Evolutionary conservation across 1,140 invertebrate genomes (phyloP).

Genomic region (Drosophila mauritiana): DNA sequence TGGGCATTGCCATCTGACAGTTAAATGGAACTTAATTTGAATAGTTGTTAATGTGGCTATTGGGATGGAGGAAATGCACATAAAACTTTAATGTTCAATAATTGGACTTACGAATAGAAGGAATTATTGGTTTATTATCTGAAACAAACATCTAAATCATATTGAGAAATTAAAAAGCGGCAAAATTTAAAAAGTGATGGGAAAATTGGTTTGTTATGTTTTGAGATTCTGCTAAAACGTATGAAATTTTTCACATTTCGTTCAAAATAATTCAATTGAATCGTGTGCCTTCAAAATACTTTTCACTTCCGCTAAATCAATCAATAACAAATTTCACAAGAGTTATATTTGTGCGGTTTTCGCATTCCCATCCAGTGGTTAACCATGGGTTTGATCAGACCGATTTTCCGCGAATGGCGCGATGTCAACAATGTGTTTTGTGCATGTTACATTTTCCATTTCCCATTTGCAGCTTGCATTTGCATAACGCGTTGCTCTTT

Average conservation of each 20-base stretch:
- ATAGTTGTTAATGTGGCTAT: constrained; percentile 16
- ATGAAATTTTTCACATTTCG: too few relatives aligned
- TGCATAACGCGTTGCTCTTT: constrained; percentile 72
- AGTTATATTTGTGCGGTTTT: constrained; percentile 6
- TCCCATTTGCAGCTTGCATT: constrained; percentile 59
- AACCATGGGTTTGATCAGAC: constrained; percentile 36
- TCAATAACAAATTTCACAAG: neutral
- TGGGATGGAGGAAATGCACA: neutral
- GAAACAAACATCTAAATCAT: too few relatives aligned
- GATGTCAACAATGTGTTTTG: constrained; percentile 61
- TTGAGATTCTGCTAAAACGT: too few relatives aligned
- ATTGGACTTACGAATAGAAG: neutral
- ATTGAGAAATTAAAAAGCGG: too few relatives aligned
- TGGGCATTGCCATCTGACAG: constrained; percentile 8
- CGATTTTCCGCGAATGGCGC: constrained; percentile 17
- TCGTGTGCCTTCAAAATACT: neutral
- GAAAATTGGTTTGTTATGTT: too few relatives aligned
- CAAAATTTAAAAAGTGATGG: too few relatives aligned
- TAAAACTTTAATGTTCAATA: neutral
- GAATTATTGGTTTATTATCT: neutral
- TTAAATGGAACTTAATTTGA: constrained; percentile 1
- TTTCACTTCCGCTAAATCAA: neutral
- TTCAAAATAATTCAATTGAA: neutral
- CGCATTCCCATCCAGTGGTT: constrained; percentile 19
- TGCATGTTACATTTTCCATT: constrained; percentile 64